Conservation (phyloP, 2,888 invertebrate genomes). For the Tachina grossa region DNA sequence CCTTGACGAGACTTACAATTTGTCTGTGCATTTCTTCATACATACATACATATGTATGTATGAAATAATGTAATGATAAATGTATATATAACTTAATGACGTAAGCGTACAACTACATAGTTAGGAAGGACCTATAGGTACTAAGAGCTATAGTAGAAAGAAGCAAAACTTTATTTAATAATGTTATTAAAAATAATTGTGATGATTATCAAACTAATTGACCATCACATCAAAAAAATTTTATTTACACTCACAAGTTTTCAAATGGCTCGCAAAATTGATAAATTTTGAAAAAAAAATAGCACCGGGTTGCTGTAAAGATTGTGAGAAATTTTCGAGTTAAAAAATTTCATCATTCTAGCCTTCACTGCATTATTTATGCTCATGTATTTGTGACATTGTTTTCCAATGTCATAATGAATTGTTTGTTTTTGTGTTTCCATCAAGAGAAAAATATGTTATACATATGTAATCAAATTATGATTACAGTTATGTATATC, state of each 20-base stretch:
- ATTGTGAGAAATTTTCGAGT: too few relatives aligned
- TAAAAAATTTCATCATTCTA: too few relatives aligned
- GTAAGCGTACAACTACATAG: too few relatives aligned
- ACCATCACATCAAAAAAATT: too few relatives aligned
- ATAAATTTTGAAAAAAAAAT: too few relatives aligned
- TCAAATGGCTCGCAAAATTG: too few relatives aligned
- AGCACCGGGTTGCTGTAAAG: too few relatives aligned
- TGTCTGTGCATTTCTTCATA: slow-evolving; percentile 2
- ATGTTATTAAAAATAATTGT: too few relatives aligned
- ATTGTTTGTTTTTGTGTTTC: slow-evolving; percentile 35
- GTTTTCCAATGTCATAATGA: neutral
- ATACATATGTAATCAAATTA: slow-evolving; percentile 27
- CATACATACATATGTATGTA: neutral
- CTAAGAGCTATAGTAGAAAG: too few relatives aligned
- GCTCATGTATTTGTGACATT: neutral
- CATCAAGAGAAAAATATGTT: slow-evolving; percentile 35
- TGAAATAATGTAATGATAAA: neutral
- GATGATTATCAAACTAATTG: too few relatives aligned
- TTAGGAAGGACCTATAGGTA: neutral
- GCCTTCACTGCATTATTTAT: neutral
- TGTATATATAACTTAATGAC: neutral
- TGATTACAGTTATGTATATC: too few relatives aligned
- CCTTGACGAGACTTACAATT: slow-evolving; percentile 5
- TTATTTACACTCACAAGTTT: too few relatives aligned
- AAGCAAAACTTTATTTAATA: neutral